Conservation (phyloP, 2,797 vertebrate species). For the Thalassophryne amazonica region DNA sequence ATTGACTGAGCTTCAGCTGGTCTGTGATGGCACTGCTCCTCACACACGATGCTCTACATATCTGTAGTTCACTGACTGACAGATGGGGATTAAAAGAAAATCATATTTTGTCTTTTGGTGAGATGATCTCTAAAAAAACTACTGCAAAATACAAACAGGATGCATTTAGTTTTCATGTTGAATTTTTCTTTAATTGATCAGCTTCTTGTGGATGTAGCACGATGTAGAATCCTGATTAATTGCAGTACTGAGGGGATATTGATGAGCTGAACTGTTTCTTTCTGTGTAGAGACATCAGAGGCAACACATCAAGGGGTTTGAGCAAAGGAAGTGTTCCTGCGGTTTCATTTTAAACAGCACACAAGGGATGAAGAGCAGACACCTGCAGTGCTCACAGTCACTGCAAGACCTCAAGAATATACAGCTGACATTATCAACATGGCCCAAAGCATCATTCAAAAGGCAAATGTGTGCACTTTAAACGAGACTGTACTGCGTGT, state of each 20-base stretch:
- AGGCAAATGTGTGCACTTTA: not conserved
- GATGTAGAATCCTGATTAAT: conserved; percentile 12
- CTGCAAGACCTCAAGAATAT: conserved; percentile 4
- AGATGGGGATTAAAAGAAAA: too few species aligned
- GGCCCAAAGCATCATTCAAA: not conserved
- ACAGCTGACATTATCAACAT: conserved; percentile 7
- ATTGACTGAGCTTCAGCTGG: too few species aligned
- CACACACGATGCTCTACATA: too few species aligned
- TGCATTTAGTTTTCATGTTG: too few species aligned
- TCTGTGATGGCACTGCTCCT: too few species aligned
- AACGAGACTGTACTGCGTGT: not conserved
- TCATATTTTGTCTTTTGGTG: too few species aligned
- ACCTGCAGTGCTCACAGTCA: conserved; percentile 34
- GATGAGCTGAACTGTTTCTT: conserved; percentile 11
- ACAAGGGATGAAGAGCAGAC: conserved; percentile 13
- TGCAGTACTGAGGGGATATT: conserved; percentile 6
- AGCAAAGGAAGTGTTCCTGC: conserved; percentile 21
- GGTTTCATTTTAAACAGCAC: conserved; percentile 31
- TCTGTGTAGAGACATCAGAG: conserved; percentile 26
- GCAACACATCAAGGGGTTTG: conserved; percentile 16
- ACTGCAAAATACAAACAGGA: too few species aligned
- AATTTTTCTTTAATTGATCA: too few species aligned
- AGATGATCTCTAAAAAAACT: too few species aligned
- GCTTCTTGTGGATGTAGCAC: not conserved
- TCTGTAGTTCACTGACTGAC: too few species aligned